Evolutionary conservation across 2,113 vertebrate species (phyloP), one percentile per base, ranked within the genome.

Genomic region (Anas platyrhynchos): DNA sequence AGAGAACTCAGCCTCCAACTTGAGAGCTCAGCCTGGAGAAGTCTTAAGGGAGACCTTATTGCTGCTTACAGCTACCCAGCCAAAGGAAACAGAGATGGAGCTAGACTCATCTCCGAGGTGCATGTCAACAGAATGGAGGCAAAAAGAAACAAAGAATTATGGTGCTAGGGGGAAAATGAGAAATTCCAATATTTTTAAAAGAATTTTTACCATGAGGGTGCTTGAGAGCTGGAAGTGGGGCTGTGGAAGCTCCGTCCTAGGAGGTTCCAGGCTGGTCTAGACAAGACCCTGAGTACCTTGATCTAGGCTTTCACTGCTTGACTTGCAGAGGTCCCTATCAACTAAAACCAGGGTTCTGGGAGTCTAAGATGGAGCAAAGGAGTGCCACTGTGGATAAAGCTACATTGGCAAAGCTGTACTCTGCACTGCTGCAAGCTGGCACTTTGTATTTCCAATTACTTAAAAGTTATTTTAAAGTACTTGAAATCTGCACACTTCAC

Each of bases 361-460:
- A 43, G 62, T 88, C n/a, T 29, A 83, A 55, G 31, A 23, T 8
- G 41, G 3, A 68, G 16, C 27, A 67, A 66, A 86, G 36, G 9
- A 65, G 13, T 61, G 46, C 9, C 72, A 63, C 16, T 6, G 7
- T 2, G 6, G 25, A 71, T 21, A 77, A 65, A 89, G 36, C 13
- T 67, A 14, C 21, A 20, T 32, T n/a, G 74, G 56, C 27, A 74
- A 74, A 86, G n/a, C 36, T 69, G 55, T n/a, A 15, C 38, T 82
- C 46, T 63, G 75, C 14, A 32, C 69, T 66, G 52, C 77, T 76
- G 4, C 25, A 72, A 83, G n/a, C 23, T 62, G 16, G 8, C 36
- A 54, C 62, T 50, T 88, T 38, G 69, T 34, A 72, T 69, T 91
- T 94, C 77, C 74, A 92, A 73, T 89, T 73, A 69, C 31, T 54